A percentile compares a stretch with the other conserved stretches of the same genome.
Conservation (phyloP, 2,113 vertebrate genomes). For the Acrocephalus kingi region DNA sequence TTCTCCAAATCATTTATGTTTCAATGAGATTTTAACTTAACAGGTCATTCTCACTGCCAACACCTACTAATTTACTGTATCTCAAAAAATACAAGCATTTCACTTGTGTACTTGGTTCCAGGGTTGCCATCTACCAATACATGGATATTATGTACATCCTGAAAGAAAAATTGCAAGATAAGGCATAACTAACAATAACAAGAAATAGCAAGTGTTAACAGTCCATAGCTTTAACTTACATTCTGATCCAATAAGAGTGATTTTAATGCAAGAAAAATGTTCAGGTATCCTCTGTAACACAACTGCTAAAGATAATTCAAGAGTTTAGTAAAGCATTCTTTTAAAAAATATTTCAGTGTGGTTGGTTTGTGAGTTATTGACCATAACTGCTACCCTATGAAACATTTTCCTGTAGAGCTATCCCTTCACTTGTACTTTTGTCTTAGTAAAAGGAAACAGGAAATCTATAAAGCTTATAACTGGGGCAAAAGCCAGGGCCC, state of each 20-base stretch:
- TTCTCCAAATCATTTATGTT: neutral
- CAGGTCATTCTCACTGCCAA: neutral
- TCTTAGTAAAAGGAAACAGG: neutral
- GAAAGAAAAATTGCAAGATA: neutral
- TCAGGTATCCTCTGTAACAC: neutral
- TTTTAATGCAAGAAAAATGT: neutral
- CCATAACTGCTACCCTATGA: neutral
- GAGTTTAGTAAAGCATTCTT: neutral
- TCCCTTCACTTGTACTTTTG: neutral
- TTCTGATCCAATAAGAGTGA: neutral
- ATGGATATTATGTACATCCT: neutral
- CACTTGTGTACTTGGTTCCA: neutral
- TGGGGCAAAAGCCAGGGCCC: neutral
- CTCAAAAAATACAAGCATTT: neutral
- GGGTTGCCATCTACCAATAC: neutral
- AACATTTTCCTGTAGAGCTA: neutral
- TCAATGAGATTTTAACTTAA: neutral
- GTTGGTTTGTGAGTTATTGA: neutral
- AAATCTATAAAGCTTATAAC: neutral
- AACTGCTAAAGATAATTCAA: neutral
- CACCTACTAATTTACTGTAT: neutral
- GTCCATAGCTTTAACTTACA: neutral
- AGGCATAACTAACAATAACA: neutral
- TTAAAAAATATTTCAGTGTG: neutral
- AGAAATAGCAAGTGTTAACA: neutral